phyloP scores from a whole-genome alignment of 2,888 invertebrate genomes.

The Stenurella melanura region DNA sequence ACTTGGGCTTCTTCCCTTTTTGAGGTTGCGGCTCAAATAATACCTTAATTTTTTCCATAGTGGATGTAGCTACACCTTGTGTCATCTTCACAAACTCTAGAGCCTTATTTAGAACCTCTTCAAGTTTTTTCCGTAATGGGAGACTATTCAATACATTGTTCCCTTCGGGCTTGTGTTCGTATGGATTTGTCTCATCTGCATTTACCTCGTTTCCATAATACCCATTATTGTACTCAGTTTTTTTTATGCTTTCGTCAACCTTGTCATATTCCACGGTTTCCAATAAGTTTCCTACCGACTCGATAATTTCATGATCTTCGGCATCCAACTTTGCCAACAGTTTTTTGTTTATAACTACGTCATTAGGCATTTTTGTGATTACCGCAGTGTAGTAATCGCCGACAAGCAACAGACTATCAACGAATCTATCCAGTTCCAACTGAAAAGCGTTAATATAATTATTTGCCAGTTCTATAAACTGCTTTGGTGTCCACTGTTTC shows the following conservation, averaged over 20 bases:
- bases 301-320: slow-evolving; percentile 27
- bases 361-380: slow-evolving; percentile 72
- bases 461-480: slow-evolving; percentile 76
- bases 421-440: slow-evolving; percentile 78
- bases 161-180: background rate
- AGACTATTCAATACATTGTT: background rate
- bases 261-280: slow-evolving; percentile 30
- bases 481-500: slow-evolving; percentile 77
- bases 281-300: slow-evolving; percentile 25
- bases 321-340: slow-evolving; percentile 49
- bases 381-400: slow-evolving; percentile 73
- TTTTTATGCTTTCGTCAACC: background rate
- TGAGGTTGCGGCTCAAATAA: slow-evolving; percentile 66
- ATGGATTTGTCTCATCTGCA: no score
- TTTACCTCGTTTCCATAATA: background rate
- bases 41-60: slow-evolving; percentile 63
- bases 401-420: slow-evolving; percentile 71
- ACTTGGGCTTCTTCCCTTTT: slow-evolving; percentile 71
- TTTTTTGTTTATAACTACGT: slow-evolving; percentile 74
- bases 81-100: slow-evolving; percentile 39
- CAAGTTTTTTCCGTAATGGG: background rate
- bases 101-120: slow-evolving; percentile 12
- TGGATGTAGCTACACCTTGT: slow-evolving; percentile 66
- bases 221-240: slow-evolving; percentile 21
- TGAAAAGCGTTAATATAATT: slow-evolving; percentile 77